Evolutionary conservation across 2,113 vertebrate species (phyloP).

Genomic region (Callospermophilus lateralis): DNA sequence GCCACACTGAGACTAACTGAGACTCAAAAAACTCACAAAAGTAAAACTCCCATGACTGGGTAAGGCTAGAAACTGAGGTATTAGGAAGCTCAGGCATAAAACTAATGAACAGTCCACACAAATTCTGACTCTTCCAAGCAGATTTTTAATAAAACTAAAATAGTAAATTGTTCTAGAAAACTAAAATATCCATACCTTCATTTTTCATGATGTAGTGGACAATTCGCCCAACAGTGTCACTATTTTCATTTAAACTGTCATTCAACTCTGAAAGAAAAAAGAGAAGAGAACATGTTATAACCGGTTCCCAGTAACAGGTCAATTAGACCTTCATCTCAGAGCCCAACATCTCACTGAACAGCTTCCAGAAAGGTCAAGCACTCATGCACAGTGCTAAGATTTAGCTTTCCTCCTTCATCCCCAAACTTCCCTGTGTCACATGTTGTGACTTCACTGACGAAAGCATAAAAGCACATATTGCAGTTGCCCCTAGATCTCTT

Average conservation of each 20-base stretch:
- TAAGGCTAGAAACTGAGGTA: not conserved
- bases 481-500: not conserved
- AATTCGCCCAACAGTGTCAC: constrained; percentile 96
- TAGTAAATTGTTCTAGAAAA: not conserved
- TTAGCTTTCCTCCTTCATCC: not conserved
- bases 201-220: constrained; percentile 98
- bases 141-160: not conserved
- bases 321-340: not conserved
- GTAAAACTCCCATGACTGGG: not conserved
- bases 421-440: not conserved
- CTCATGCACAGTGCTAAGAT: rapidly evolving
- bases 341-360: not conserved
- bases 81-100: not conserved
- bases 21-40: not conserved
- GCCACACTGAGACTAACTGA: not conserved
- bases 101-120: not conserved
- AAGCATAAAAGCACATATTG: not conserved
- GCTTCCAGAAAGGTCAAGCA: not conserved
- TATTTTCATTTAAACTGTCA: constrained; percentile 93
- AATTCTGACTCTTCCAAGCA: not conserved
- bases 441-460: not conserved
- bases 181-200: constrained; percentile 90
- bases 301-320: not conserved
- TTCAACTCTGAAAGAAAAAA: constrained; percentile 90
- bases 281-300: not conserved